Evolutionary conservation across 2,888 invertebrate genomes (phyloP), one percentile per base, ranked within the genome.

Genomic region (Apotomis turbidana): DNA sequence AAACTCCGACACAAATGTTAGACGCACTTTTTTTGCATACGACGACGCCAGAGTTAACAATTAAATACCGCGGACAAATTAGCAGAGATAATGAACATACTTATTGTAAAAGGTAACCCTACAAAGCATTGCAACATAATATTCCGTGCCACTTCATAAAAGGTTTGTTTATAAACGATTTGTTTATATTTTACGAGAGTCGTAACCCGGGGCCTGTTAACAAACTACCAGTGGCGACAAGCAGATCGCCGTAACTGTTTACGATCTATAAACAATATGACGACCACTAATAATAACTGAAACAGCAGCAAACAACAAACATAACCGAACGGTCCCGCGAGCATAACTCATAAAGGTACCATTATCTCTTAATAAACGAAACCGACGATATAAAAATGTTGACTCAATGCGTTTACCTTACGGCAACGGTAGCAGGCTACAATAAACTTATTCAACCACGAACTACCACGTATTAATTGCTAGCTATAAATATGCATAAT

Each of bases 351-450:
- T 92, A 92, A 91, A 91, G 92, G 93, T 92, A 90, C 87, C 88
- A 90, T 91, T 91, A 92, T 91, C 89, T 92, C 92, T 91, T 90
- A 90, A 92, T 93, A 92, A 92, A 91, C 85, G 81, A 81, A 90
- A 88, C 87, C 87, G 81, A 80, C 79, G 83, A 84, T 80, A 83
- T 90, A 89, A 91, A 91, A 92, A 87, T 87, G 85, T 87, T 88
- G 85, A 87, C 87, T 83, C 85, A 81, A 83, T 88, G 85, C 86
- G 85, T 86, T 89, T 90, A 68, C 71, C 68, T 88, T 89, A 87
- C 82, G 87, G 78, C 76, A 77, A 75, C 78, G 77, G 81, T 86
- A 85, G 84, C 82, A 81, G 79, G 81, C 82, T 87, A 88, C 88
- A 86, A 90, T 87, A 84, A 83, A 84, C 79, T 82, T 83, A 81